Evolutionary conservation across 2,113 vertebrate species (phyloP).

Genomic region (Turnix velox): DNA sequence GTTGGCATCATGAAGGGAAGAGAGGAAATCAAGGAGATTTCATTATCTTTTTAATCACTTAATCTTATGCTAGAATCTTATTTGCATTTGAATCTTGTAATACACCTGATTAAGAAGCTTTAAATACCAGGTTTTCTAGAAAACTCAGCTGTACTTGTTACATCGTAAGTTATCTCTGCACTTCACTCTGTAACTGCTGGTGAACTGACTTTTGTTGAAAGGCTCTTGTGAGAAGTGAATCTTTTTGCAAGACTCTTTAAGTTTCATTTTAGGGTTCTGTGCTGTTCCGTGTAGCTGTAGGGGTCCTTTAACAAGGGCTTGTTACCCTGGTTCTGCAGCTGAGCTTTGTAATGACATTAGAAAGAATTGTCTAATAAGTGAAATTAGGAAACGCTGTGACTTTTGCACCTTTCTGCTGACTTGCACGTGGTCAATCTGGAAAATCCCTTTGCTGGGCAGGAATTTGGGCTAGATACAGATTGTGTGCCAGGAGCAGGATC

Average conservation of each 20-base stretch:
- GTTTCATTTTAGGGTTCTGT: background rate
- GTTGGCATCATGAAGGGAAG: background rate
- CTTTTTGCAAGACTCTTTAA: background rate
- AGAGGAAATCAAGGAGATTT: background rate
- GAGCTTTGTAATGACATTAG: background rate
- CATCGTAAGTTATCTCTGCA: background rate
- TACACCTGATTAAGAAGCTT: background rate
- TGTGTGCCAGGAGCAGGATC: background rate
- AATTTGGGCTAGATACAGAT: background rate
- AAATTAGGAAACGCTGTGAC: background rate
- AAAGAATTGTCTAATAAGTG: background rate
- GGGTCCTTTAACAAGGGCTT: background rate
- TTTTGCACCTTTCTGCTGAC: background rate
- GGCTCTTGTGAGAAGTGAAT: background rate
- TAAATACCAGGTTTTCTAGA: background rate
- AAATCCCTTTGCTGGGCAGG: background rate
- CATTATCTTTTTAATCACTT: background rate
- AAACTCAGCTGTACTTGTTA: background rate
- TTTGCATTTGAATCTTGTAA: background rate
- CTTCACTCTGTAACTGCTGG: background rate
- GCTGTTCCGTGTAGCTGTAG: background rate
- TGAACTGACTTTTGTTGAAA: background rate
- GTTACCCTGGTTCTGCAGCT: conserved; percentile 8
- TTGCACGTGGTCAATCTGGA: background rate
- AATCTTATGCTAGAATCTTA: background rate